Percentiles rank a stretch among this genome's conserved stretches.
These are phyloP conservation scores for Noturus placidus DNA, from an alignment of 2,113 vertebrate species.

Conservation along the genomic window DNA sequence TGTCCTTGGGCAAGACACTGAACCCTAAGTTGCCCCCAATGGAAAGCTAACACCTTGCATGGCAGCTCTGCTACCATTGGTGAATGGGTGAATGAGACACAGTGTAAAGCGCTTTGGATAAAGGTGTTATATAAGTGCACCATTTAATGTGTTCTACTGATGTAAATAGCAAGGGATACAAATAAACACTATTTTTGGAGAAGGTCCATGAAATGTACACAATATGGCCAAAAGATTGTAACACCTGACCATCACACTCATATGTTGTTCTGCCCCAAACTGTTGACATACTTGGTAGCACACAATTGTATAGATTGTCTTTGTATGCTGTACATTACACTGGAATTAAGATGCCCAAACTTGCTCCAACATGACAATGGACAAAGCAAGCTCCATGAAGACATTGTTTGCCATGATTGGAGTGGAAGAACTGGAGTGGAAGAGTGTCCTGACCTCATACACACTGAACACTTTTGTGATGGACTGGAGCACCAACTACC, in stretches of 20 bases:
- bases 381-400: neutral
- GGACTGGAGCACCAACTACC: neutral
- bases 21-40: no score
- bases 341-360: neutral
- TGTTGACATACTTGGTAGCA: neutral
- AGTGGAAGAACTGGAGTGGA: neutral
- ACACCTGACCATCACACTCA: neutral
- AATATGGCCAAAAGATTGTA: neutral
- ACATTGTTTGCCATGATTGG: neutral
- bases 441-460: neutral
- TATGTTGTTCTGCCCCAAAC: neutral
- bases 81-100: no score
- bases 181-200: neutral
- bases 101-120: no score
- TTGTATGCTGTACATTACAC: neutral
- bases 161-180: neutral
- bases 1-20: no score
- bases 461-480: neutral
- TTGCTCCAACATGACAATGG: neutral
- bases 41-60: no score
- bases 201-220: neutral
- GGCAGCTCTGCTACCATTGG: no score
- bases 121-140: no score
- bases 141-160: neutral
- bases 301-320: neutral